Percentiles rank a stretch among this genome's conserved stretches.
phyloP scores from a whole-genome alignment of 1,140 invertebrate genomes.

The Achroia grisella region DNA sequence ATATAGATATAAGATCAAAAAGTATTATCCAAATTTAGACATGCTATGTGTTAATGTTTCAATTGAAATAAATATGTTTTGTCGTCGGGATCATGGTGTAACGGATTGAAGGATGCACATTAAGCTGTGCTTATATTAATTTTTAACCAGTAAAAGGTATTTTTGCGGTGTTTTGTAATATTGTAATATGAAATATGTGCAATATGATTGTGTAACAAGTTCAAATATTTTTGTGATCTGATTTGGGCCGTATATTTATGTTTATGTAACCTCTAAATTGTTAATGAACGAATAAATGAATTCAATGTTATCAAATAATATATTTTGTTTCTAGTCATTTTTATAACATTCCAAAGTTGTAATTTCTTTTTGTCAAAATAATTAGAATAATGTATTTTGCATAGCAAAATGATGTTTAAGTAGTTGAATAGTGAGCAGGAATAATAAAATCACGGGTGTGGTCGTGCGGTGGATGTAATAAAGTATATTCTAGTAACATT shows the following conservation, averaged over 20 bases:
- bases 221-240: too few relatives aligned
- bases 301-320: conserved; percentile 36
- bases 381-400: conserved; percentile 66
- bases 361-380: conserved; percentile 46
- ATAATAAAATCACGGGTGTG: conserved; percentile 24
- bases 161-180: conserved; percentile 1
- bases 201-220: too few relatives aligned
- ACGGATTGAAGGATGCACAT: too few relatives aligned
- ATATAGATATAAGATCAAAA: conserved; percentile 63
- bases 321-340: conserved; percentile 65
- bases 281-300: conserved; percentile 31
- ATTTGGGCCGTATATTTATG: conserved; percentile 1
- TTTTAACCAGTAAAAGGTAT: too few relatives aligned
- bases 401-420: conserved; percentile 67
- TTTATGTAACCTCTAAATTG: conserved; percentile 1
- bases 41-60: conserved; percentile 66
- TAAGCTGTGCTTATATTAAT: too few relatives aligned
- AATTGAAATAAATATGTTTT: conserved; percentile 35
- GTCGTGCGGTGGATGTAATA: conserved; percentile 36
- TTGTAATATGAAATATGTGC: too few relatives aligned
- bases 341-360: conserved; percentile 65
- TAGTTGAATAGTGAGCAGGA: conserved; percentile 42
- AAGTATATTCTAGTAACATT: conserved; percentile 29
- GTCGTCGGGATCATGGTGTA: conserved; percentile 24
- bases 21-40: conserved; percentile 70